A percentile compares a stretch with the other conserved stretches of the same genome.
phyloP scores from a whole-genome alignment of 2,888 invertebrate species.

The Graphium colonna region DNA sequence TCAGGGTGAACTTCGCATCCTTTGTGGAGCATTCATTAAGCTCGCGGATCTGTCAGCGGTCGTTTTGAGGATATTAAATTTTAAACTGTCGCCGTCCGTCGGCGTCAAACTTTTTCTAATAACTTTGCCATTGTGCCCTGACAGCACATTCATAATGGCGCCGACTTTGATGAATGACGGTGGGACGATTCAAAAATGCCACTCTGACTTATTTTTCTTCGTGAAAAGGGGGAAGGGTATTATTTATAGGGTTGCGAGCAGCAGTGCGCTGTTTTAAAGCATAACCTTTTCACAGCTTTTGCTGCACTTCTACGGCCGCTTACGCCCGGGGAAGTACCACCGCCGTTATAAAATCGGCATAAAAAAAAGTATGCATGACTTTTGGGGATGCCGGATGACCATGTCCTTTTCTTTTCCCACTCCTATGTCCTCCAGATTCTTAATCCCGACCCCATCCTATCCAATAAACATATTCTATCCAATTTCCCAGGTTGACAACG shows the following conservation, averaged over 20 bases:
- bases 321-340: no score
- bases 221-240: conserved; percentile 6
- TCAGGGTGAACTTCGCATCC: neutral
- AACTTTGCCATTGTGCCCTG: conserved; percentile 72
- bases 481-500: no score
- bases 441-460: no score
- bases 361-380: no score
- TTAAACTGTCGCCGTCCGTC: conserved; percentile 61
- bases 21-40: conserved; percentile 33
- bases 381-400: no score
- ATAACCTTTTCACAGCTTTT: no score
- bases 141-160: conserved; percentile 69
- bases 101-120: conserved; percentile 75
- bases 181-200: conserved; percentile 25
- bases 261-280: no score
- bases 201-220: conserved; percentile 2
- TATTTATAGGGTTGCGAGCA: conserved; percentile 4
- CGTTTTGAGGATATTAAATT: conserved; percentile 60
- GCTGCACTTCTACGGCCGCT: no score
- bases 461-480: no score
- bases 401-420: no score
- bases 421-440: no score
- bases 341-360: no score
- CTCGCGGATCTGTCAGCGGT: conserved; percentile 33
- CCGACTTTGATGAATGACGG: conserved; percentile 64